Evolutionary conservation across 2,888 invertebrate species (phyloP).

Genomic region (Piscicola geometra): DNA sequence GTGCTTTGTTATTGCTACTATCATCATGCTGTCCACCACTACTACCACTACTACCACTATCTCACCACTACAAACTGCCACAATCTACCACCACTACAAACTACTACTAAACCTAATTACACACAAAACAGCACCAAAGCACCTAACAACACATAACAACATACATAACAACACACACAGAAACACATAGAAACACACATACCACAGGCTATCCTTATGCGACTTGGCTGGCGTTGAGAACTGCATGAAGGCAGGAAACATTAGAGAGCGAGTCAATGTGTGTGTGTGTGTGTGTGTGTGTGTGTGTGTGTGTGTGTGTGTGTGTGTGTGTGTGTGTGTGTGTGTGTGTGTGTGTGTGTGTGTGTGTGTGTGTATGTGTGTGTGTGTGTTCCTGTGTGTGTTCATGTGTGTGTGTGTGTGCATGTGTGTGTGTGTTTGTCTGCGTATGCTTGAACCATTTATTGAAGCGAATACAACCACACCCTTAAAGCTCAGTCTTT

Average conservation of each 20-base stretch:
- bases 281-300: conserved; percentile 21
- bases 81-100: too few species aligned
- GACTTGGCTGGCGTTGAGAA: conserved; percentile 88
- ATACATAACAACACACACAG: too few species aligned
- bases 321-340: conserved; percentile 17
- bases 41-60: background rate
- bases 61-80: too few species aligned
- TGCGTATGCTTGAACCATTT: too few species aligned
- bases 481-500: too few species aligned
- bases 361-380: conserved; percentile 15
- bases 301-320: conserved; percentile 17
- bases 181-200: too few species aligned
- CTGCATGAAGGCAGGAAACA: conserved; percentile 67
- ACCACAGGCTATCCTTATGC: conserved; percentile 70
- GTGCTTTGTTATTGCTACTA: background rate
- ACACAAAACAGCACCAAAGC: too few species aligned
- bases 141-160: too few species aligned
- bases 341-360: conserved; percentile 17
- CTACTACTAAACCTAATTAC: too few species aligned
- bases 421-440: conserved; percentile 6
- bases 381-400: conserved; percentile 14
- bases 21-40: background rate
- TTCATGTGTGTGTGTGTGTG: background rate
- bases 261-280: conserved; percentile 66
- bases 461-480: too few species aligned